Evolutionary conservation across 1,140 invertebrate genomes (phyloP).

Genomic region (Lanistes nyassanus): DNA sequence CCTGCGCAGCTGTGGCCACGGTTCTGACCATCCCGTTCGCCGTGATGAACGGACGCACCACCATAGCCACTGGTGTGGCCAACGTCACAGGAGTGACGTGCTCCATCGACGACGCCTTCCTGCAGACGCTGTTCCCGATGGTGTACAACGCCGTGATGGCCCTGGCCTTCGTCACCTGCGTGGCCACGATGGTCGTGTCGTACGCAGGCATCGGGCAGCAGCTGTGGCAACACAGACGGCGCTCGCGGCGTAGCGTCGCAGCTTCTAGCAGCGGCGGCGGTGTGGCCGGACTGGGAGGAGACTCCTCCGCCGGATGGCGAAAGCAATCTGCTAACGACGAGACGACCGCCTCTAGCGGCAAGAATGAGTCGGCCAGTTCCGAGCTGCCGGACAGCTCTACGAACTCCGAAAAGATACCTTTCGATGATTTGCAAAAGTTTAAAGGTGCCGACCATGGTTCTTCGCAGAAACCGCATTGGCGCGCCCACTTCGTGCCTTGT

Average conservation of each 20-base stretch:
- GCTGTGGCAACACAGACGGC: slow-evolving; percentile 12
- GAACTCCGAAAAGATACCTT: no score
- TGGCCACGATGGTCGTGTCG: not conserved
- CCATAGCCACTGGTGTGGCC: slow-evolving; percentile 12
- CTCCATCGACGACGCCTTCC: slow-evolving; percentile 23
- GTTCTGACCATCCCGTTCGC: slow-evolving; percentile 20
- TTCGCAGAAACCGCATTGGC: no score
- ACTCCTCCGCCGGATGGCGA: no score
- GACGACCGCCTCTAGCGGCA: no score
- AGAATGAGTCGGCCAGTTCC: no score
- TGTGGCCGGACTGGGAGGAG: no score
- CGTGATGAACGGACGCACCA: slow-evolving; percentile 25
- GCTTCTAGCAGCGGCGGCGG: not conserved
- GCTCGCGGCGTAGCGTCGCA: not conserved
- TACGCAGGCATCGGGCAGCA: slow-evolving; percentile 3
- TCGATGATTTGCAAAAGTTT: no score
- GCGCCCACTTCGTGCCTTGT: no score
- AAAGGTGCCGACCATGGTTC: no score
- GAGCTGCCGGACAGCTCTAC: no score
- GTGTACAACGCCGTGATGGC: slow-evolving; percentile 24
- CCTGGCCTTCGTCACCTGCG: slow-evolving; percentile 24
- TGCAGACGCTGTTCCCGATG: slow-evolving; percentile 24
- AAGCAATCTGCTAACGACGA: no score
- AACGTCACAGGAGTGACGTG: slow-evolving; percentile 27
- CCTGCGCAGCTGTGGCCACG: not conserved